Conservation (phyloP, 1,140 invertebrate genomes). For the Drosophila pandora region DNA sequence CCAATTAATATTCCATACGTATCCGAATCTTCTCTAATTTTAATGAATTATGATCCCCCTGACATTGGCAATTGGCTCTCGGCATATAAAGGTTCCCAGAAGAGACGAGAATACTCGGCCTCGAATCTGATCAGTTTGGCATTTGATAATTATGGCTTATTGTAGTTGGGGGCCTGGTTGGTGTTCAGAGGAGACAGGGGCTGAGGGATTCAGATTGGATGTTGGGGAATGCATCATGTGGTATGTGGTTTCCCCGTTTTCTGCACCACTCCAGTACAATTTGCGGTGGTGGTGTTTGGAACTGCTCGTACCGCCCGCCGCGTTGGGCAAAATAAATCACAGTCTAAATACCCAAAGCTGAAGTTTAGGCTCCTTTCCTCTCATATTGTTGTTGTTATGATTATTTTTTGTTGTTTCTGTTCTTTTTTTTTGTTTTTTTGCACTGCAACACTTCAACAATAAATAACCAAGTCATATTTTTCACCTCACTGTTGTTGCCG, state of each 20-base stretch:
- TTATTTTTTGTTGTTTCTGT: slow-evolving; percentile 15
- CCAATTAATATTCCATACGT: slow-evolving; percentile 30
- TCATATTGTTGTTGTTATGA: slow-evolving; percentile 22
- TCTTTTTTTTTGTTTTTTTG: slow-evolving; percentile 52
- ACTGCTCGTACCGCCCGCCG: slow-evolving; percentile 64
- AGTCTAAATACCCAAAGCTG: slow-evolving; percentile 78
- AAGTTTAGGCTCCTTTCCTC: slow-evolving; percentile 66
- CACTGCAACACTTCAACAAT: slow-evolving; percentile 81
- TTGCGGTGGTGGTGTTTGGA: slow-evolving; percentile 33
- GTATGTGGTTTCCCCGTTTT: slow-evolving; percentile 35
- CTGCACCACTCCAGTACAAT: slow-evolving; percentile 37
- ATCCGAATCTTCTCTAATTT: slow-evolving; percentile 32
- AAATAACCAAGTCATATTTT: slow-evolving; percentile 82
- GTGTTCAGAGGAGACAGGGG: slow-evolving; percentile 3
- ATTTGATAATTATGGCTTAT: slow-evolving; percentile 80
- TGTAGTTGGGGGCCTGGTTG: slow-evolving; percentile 47
- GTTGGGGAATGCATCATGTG: slow-evolving; percentile 27
- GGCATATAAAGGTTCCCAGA: slow-evolving; percentile 12
- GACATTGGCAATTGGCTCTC: slow-evolving; percentile 39
- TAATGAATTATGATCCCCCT: slow-evolving; percentile 43
- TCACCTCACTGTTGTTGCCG: slow-evolving; percentile 61
- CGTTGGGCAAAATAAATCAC: slow-evolving; percentile 73
- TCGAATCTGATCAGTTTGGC: slow-evolving; percentile 60
- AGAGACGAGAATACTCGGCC: slow-evolving; percentile 17
- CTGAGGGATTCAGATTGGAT: slow-evolving; percentile 8